phyloP scores from a whole-genome alignment of 35 echinoderm and acorn worm genomes.

The Ptychodera flava region DNA sequence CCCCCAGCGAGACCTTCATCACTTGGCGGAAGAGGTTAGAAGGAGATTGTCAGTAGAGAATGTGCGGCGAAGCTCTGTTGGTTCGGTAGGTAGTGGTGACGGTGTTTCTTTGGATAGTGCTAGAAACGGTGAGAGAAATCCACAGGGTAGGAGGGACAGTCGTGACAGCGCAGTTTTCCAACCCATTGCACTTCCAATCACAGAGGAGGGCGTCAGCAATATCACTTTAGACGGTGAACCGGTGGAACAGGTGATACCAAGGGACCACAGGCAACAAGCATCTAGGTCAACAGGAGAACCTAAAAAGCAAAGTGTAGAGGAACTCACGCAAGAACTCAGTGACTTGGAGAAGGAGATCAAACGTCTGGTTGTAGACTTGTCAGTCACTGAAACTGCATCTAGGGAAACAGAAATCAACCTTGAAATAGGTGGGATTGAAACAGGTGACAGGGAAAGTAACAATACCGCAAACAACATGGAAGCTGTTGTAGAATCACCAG shows the following conservation, averaged over 20 bases:
- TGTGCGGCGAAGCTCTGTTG: not conserved
- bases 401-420: no score
- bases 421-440: no score
- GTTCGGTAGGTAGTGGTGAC: not conserved
- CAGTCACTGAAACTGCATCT: no score
- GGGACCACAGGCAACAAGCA: not conserved
- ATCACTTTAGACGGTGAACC: not conserved
- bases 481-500: not conserved
- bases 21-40: not conserved
- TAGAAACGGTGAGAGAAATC: not conserved
- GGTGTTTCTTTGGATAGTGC: not conserved
- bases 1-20: not conserved
- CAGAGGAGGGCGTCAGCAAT: not conserved
- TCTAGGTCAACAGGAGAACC: not conserved
- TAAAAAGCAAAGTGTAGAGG: not conserved
- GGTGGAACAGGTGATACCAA: not conserved
- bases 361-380: not conserved
- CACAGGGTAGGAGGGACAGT: not conserved
- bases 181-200: not conserved
- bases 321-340: not conserved
- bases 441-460: not conserved
- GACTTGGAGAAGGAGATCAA: not conserved
- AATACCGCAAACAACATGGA: not conserved
- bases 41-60: not conserved
- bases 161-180: not conserved